Evolutionary conservation across 1,140 invertebrate species (phyloP).

Genomic region (Danaus plexippus): DNA sequence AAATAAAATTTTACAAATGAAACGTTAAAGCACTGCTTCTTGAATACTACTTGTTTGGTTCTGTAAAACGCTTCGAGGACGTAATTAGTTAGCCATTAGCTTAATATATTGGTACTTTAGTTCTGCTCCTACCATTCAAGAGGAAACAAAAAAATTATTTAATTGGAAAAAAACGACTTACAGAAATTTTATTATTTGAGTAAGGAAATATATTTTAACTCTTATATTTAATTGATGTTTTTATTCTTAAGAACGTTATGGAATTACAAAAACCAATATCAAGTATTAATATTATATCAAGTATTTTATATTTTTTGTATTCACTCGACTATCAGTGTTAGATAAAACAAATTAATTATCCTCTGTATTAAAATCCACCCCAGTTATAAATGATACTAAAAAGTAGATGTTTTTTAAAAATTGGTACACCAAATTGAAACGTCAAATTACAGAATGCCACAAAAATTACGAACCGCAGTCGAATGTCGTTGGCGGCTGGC

Average conservation of each 20-base stretch:
- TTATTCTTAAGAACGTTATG: slow-evolving; percentile 11
- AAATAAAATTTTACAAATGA: slow-evolving; percentile 15
- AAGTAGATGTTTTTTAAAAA: slow-evolving; percentile 2
- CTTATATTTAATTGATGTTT: slow-evolving; percentile 11
- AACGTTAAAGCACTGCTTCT: slow-evolving; percentile 36
- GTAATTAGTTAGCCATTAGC: slow-evolving; percentile 66
- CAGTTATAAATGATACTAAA: too few species aligned
- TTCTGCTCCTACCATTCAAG: slow-evolving; percentile 37
- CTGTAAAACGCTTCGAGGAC: slow-evolving; percentile 44
- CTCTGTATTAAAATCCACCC: too few species aligned
- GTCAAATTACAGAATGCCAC: slow-evolving; percentile 14
- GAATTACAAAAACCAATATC: slow-evolving; percentile 1
- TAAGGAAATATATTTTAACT: slow-evolving; percentile 12
- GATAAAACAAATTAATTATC: too few species aligned
- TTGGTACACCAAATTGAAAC: background rate
- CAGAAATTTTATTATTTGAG: slow-evolving; percentile 35
- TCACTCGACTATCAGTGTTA: too few species aligned
- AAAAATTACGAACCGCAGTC: slow-evolving; percentile 42
- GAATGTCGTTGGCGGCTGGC: slow-evolving; percentile 35
- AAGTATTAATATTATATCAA: too few species aligned
- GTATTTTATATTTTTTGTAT: too few species aligned
- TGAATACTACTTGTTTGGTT: slow-evolving; percentile 51
- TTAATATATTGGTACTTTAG: slow-evolving; percentile 58
- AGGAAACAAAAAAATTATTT: slow-evolving; percentile 46
- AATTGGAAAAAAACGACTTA: slow-evolving; percentile 33